Conservation (phyloP, 2,888 invertebrate genomes). For the Campaea margaritaria region DNA sequence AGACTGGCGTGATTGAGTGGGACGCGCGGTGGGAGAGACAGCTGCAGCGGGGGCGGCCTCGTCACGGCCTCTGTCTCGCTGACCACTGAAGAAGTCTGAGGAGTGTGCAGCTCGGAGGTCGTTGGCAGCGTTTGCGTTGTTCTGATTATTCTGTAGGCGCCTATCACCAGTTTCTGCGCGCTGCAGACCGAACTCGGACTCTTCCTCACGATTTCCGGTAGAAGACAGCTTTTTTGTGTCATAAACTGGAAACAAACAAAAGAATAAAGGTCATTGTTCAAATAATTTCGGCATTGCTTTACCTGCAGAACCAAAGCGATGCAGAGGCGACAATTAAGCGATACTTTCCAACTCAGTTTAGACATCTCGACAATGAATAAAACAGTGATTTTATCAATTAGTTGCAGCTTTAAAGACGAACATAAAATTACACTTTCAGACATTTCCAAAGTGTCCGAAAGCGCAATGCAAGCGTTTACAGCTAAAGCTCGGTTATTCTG, state of each 20-base stretch:
- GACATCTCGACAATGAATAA: conserved; percentile 2
- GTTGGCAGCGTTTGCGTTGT: conserved; percentile 54
- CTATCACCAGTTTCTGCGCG: conserved; percentile 88
- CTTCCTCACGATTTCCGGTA: conserved; percentile 85
- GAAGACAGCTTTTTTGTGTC: conserved; percentile 87
- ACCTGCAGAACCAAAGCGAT: not conserved
- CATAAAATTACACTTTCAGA: conserved; percentile 1
- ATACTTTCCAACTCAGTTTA: not conserved
- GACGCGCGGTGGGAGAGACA: conserved; percentile 54
- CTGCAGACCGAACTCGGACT: conserved; percentile 89
- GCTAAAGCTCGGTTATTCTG: conserved; percentile 56
- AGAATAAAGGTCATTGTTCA: conserved; percentile 18
- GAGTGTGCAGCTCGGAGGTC: conserved; percentile 90
- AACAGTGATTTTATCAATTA: not conserved
- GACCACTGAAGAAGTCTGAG: conserved; percentile 89
- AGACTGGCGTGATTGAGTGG: conserved; percentile 58
- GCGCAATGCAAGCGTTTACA: conserved; percentile 53
- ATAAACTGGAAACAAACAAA: conserved; percentile 72
- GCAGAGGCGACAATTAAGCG: conserved; percentile 14
- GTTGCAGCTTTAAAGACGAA: not conserved
- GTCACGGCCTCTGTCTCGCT: conserved; percentile 77
- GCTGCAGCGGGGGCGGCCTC: conserved; percentile 54
- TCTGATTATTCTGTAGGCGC: conserved; percentile 65
- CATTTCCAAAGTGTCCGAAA: conserved; percentile 6
- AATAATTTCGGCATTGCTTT: not conserved